Evolutionary conservation across 2,888 invertebrate genomes (phyloP).

Genomic region (Papilio gigon): DNA sequence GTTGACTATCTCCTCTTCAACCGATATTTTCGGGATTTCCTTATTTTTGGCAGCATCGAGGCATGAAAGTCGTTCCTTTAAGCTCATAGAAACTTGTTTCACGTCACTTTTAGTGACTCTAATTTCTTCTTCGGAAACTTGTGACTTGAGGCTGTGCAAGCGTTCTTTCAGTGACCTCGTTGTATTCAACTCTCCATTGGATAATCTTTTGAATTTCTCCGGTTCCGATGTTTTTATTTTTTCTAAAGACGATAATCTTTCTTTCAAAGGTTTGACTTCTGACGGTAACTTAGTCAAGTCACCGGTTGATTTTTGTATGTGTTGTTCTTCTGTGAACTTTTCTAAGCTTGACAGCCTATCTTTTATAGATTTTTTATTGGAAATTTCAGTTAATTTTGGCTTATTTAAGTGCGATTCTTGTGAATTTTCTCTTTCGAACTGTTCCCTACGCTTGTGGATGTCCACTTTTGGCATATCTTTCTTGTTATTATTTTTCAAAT

Average conservation of each 20-base stretch:
- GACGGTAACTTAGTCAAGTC: constrained; percentile 79
- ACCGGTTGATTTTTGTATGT: constrained; percentile 72
- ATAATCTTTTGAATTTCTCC: constrained; percentile 74
- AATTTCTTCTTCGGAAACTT: constrained; percentile 73
- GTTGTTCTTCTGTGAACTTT: constrained; percentile 83
- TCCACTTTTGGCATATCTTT: constrained; percentile 90
- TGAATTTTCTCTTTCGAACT: constrained; percentile 88
- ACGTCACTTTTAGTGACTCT: constrained; percentile 70
- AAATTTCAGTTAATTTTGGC: constrained; percentile 84
- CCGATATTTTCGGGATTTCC: constrained; percentile 74
- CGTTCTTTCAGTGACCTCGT: constrained; percentile 77
- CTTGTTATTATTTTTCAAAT: constrained; percentile 74
- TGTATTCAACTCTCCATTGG: constrained; percentile 74
- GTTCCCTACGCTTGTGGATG: constrained; percentile 90
- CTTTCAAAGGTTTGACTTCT: constrained; percentile 85
- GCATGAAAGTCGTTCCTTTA: constrained; percentile 79
- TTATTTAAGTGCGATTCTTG: constrained; percentile 77
- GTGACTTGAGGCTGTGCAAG: constrained; percentile 73
- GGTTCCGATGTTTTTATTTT: constrained; percentile 78
- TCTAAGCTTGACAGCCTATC: constrained; percentile 87
- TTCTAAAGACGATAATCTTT: constrained; percentile 84
- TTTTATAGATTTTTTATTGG: constrained; percentile 86
- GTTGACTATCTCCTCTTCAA: constrained; percentile 64
- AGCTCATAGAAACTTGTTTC: constrained; percentile 77
- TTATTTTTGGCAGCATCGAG: constrained; percentile 79